Percentiles rank a stretch among this genome's conserved stretches.
These are phyloP conservation scores for Psix sp. DNA, from an alignment of 1,140 invertebrate genomes.

Conservation along the genomic window DNA sequence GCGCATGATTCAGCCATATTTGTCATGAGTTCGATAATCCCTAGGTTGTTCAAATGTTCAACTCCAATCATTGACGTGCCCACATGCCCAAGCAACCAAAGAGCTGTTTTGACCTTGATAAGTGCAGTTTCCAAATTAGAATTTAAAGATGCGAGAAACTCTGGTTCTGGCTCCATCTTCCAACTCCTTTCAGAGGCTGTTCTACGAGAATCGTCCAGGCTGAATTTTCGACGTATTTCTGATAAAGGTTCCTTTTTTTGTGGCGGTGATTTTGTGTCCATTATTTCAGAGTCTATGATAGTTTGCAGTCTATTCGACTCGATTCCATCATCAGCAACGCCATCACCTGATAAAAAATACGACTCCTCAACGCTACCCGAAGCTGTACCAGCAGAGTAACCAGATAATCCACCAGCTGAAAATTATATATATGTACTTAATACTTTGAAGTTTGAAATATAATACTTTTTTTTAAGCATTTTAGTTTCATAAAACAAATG, in stretches of 20 bases:
- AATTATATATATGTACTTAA: no score
- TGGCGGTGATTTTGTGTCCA: constrained; percentile 61
- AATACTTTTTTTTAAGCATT: no score
- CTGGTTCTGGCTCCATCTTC: constrained; percentile 62
- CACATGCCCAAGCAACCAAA: constrained; percentile 93
- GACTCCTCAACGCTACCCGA: constrained; percentile 59
- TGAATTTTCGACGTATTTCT: constrained; percentile 68
- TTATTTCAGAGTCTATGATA: constrained; percentile 70
- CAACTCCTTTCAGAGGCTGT: constrained; percentile 71
- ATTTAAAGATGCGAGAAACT: constrained; percentile 54
- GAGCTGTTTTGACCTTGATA: constrained; percentile 88
- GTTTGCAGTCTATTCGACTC: constrained; percentile 70
- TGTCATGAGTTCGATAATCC: constrained; percentile 81
- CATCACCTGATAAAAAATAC: constrained; percentile 63
- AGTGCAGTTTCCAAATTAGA: constrained; percentile 73
- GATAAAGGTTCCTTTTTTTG: constrained; percentile 61
- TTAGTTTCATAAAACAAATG: no score
- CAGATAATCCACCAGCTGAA: constrained; percentile 44
- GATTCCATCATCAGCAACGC: constrained; percentile 55
- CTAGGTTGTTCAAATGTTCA: constrained; percentile 81
- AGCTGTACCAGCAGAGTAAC: constrained; percentile 1
- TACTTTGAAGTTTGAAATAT: no score
- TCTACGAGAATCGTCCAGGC: constrained; percentile 70
- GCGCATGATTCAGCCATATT: constrained; percentile 85
- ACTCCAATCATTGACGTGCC: constrained; percentile 86